These are phyloP conservation scores for Hyposoter didymator DNA, from an alignment of 2,888 invertebrate species.

Conservation along the genomic window DNA sequence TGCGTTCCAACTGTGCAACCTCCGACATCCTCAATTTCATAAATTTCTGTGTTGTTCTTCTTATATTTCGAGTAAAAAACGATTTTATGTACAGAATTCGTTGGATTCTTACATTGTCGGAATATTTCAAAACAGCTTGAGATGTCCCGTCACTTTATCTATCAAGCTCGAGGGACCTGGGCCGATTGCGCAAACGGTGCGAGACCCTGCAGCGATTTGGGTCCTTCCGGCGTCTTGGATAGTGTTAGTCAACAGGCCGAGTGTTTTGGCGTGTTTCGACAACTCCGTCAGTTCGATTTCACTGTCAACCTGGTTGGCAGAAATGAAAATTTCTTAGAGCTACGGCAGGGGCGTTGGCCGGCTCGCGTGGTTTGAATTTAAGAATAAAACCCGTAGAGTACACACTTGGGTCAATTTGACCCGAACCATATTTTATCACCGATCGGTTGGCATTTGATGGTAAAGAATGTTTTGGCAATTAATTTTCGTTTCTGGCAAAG, in stretches of 20 bases:
- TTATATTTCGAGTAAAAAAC: conserved; percentile 46
- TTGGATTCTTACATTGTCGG: conserved; percentile 34
- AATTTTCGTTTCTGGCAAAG: too few relatives aligned
- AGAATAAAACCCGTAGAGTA: neutral
- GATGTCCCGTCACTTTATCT: conserved; percentile 94
- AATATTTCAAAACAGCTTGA: conserved; percentile 90
- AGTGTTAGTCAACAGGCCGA: conserved; percentile 90
- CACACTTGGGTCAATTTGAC: too few relatives aligned
- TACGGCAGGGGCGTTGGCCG: neutral
- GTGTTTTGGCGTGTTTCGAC: conserved; percentile 88
- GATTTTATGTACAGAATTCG: conserved; percentile 49
- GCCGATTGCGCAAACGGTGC: conserved; percentile 97
- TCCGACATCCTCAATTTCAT: neutral
- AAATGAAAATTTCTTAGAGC: neutral
- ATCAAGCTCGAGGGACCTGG: conserved; percentile 92
- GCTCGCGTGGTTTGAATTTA: neutral
- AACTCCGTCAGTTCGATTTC: conserved; percentile 90
- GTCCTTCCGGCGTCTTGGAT: conserved; percentile 97
- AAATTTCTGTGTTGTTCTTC: conserved; percentile 45
- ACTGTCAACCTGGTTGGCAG: conserved; percentile 87
- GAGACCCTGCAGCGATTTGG: conserved; percentile 94
- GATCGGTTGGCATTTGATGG: too few relatives aligned
- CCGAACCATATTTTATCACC: too few relatives aligned
- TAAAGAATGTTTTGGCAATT: too few relatives aligned
- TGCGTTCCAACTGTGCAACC: too few relatives aligned